These are phyloP conservation scores for Machaerirhynchus nigripectus DNA, from an alignment of 2,113 vertebrate genomes.

Conservation along the genomic window DNA sequence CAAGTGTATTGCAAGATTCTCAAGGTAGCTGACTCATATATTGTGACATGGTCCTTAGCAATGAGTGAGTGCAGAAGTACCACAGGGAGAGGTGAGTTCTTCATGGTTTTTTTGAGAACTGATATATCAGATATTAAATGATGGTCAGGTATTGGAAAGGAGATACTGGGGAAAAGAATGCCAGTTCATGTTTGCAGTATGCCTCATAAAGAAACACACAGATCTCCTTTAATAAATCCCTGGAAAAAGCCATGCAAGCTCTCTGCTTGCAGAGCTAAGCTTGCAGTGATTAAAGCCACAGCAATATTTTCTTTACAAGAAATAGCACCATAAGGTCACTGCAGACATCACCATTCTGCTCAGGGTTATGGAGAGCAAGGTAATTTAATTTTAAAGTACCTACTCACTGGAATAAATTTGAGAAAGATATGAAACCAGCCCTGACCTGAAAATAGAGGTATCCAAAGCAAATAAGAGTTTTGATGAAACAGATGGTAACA, in stretches of 20 bases:
- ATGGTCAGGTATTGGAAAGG: not conserved
- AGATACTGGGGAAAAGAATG: not conserved
- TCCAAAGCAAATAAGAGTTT: not conserved
- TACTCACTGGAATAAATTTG: not conserved
- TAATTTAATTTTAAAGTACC: not conserved
- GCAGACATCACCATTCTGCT: not conserved
- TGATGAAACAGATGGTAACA: conserved; percentile 36
- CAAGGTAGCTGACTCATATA: not conserved
- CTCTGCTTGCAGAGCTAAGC: not conserved
- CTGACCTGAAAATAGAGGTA: not conserved
- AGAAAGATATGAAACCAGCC: conserved; percentile 20
- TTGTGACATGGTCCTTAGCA: not conserved
- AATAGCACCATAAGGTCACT: not conserved
- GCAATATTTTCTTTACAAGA: not conserved
- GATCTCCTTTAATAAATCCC: not conserved
- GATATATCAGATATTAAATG: not conserved
- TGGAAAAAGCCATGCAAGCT: not conserved
- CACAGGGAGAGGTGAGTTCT: not conserved
- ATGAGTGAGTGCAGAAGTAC: not conserved
- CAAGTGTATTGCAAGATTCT: not conserved
- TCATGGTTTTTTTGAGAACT: not conserved
- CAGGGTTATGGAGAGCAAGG: not conserved
- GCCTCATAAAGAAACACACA: not conserved
- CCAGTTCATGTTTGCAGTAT: not conserved
- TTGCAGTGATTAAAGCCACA: not conserved